Evolutionary conservation across 2,888 invertebrate genomes (phyloP), one percentile per base, ranked within the genome.

Genomic region (Galerucella pusilla): DNA sequence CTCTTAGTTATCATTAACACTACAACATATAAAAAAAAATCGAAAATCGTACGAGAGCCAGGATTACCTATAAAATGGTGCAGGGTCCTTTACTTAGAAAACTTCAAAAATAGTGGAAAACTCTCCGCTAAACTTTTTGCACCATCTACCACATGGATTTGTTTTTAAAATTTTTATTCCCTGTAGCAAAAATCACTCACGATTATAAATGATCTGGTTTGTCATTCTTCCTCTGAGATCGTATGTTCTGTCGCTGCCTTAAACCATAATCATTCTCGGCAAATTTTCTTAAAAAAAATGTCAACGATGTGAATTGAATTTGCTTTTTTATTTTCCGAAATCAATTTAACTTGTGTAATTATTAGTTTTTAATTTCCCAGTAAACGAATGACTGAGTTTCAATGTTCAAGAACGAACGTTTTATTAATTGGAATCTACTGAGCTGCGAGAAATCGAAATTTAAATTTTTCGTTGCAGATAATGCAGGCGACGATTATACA

Each of bases 311-410:
- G 57, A 71, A 64, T 64, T 64, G 20, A 64, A 57, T 63, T 52
- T 25, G 16, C 9, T 46, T 49, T 11, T 63, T 70, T 49, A 14
- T 25, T 45, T 42, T 42, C 7, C 35, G 7, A 49, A 64, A 71
- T 71, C 52, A 71, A 71, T 71, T 54, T 64, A 71, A 71, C 46
- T 71, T 64, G 71, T 71, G 71, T 54, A 71, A 71, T 71, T 64
- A 71, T 71, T 71, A 71, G 71, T 71, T 71, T 71, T 71, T 71
- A 71, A 71, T 71, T 71, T 52, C 52, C 71, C 4, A 54, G 42
- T 64, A 11, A 71, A 64, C 71, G 71, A 64, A 16, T 60, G 60
- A 68, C 20, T 46, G 45, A 6, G 45, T 60, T 64, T 14, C 28
- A 63, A 61, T 61, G 28, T 57, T 63, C 28, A 42, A 63, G 45